Percentiles rank a stretch among this genome's conserved stretches.
Evolutionary conservation across 2,113 vertebrate species (phyloP).

Genomic region (Podarcis raffonei): DNA sequence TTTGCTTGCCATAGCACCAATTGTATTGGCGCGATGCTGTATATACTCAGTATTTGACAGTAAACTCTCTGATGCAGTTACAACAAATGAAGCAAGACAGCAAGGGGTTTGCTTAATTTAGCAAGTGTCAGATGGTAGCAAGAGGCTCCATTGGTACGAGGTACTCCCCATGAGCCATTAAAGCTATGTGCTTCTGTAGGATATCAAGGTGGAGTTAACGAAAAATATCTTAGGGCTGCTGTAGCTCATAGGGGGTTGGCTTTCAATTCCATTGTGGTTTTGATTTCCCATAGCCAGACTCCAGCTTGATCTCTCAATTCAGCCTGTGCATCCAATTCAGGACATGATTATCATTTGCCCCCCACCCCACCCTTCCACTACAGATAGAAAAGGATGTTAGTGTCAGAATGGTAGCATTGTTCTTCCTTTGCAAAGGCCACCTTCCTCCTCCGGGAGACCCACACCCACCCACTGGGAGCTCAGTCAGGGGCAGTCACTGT

Average conservation of each 20-base stretch:
- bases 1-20: background rate
- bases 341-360: background rate
- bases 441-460: background rate
- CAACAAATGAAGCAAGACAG: background rate
- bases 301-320: background rate
- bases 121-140: background rate
- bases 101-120: background rate
- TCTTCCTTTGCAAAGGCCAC: constrained; percentile 39
- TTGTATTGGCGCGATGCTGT: background rate
- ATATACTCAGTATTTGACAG: background rate
- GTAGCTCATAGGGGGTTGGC: background rate
- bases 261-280: background rate
- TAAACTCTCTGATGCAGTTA: too few relatives aligned
- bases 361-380: constrained; percentile 20
- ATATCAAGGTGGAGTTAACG: background rate
- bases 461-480: background rate
- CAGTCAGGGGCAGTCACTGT: constrained; percentile 24
- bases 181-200: background rate
- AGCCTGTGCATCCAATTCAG: background rate
- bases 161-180: background rate
- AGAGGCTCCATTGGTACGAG: background rate
- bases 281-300: background rate
- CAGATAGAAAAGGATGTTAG: background rate
- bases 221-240: background rate
- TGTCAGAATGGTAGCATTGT: constrained; percentile 40